A percentile compares a stretch with the other conserved stretches of the same genome.
Conservation (phyloP, 2,888 invertebrate genomes). For the Antheraea assamensis region DNA sequence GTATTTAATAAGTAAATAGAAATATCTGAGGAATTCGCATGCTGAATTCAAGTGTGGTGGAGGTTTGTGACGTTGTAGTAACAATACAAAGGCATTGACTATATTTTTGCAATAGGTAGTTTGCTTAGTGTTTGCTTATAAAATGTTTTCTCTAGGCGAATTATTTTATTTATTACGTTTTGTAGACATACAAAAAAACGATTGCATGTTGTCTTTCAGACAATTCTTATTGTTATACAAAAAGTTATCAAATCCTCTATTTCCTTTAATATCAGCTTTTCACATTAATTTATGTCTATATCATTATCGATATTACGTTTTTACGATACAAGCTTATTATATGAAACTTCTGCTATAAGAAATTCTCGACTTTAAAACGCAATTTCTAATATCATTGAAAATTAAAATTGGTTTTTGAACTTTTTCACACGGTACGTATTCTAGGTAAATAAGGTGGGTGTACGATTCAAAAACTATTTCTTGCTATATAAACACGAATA, state of each 20-base stretch:
- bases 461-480: background rate
- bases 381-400: background rate
- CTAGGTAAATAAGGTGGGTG: background rate
- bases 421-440: background rate
- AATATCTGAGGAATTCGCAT: slow-evolving; percentile 52
- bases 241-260: background rate
- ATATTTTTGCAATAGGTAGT: slow-evolving; percentile 68
- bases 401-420: background rate
- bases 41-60: slow-evolving; percentile 68
- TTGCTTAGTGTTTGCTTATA: slow-evolving; percentile 73
- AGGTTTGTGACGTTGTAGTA: slow-evolving; percentile 65
- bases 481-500: background rate
- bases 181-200: slow-evolving; percentile 53
- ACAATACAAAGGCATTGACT: slow-evolving; percentile 50
- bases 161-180: slow-evolving; percentile 64
- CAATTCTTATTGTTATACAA: slow-evolving; percentile 8
- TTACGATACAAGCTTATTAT: background rate
- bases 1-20: slow-evolving; percentile 14
- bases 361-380: background rate
- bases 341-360: background rate
- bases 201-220: slow-evolving; percentile 60
- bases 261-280: background rate
- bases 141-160: slow-evolving; percentile 65
- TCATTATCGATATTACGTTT: background rate
- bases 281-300: background rate